phyloP scores from a whole-genome alignment of 2,888 invertebrate species.

The Liopterus haemorrhoidalis region DNA sequence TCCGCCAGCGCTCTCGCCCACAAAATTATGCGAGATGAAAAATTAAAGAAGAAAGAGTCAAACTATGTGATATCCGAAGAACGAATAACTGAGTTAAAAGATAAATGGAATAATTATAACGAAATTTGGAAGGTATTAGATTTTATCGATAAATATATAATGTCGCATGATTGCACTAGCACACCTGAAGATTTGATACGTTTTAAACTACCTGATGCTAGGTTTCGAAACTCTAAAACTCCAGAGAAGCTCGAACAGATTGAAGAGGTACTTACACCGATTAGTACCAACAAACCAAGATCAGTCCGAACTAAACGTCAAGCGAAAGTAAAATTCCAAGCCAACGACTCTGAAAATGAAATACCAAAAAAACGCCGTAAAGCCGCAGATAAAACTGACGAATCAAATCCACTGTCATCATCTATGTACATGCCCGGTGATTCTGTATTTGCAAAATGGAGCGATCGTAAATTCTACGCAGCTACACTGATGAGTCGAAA shows the following conservation, averaged over 20 bases:
- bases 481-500: conserved; percentile 55
- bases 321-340: conserved; percentile 17
- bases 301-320: conserved; percentile 13
- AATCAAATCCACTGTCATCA: not conserved
- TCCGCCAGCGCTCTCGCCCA: conserved; percentile 22
- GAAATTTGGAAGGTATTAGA: conserved; percentile 24
- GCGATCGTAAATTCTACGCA: conserved; percentile 62
- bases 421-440: conserved; percentile 14
- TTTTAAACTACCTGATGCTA: conserved; percentile 8
- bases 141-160: conserved; percentile 19
- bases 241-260: conserved; percentile 11
- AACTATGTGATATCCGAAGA: conserved; percentile 12
- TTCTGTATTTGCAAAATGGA: conserved; percentile 60
- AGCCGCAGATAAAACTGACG: conserved; percentile 7
- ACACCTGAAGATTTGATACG: conserved; percentile 10
- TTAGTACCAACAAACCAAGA: conserved; percentile 14
- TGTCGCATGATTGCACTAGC: conserved; percentile 2
- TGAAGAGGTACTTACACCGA: conserved; percentile 13
- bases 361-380: conserved; percentile 15
- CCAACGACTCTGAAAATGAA: conserved; percentile 8
- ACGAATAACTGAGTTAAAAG: conserved; percentile 20
- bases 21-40: not conserved
- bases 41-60: conserved; percentile 6
- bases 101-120: conserved; percentile 25
- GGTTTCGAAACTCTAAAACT: no score